Percentiles rank a stretch among this genome's conserved stretches.
Evolutionary conservation across 2,113 vertebrate genomes (phyloP).

Genomic region (Muntiacus reevesi): DNA sequence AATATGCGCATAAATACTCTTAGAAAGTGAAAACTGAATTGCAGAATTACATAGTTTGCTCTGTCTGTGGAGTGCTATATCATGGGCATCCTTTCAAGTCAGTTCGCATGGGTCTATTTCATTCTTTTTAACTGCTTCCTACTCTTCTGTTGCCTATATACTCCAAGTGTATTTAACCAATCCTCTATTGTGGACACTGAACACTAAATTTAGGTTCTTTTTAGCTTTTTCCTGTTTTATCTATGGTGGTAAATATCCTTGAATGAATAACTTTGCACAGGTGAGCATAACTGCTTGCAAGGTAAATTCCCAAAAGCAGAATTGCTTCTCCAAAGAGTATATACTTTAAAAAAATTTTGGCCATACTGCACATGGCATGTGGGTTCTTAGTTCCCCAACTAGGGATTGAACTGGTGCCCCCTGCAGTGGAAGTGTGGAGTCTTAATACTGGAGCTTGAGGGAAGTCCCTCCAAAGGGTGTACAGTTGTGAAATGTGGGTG

Average conservation of each 20-base stretch:
- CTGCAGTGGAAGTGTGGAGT: background rate
- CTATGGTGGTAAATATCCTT: background rate
- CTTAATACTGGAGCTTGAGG: background rate
- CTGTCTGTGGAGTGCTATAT: background rate
- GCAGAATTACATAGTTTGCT: background rate
- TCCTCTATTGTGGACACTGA: background rate
- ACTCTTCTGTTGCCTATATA: background rate
- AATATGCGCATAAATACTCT: background rate
- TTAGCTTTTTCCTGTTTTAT: background rate
- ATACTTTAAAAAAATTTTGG: accelerated
- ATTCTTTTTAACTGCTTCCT: background rate
- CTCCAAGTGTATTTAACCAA: background rate
- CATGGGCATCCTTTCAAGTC: background rate
- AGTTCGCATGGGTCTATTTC: background rate
- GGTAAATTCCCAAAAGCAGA: background rate
- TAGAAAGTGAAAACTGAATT: background rate
- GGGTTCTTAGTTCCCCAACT: background rate
- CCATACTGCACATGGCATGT: background rate
- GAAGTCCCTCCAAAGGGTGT: background rate
- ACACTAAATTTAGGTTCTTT: background rate
- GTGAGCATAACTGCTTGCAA: background rate
- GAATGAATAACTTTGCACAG: background rate
- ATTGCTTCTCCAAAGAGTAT: background rate
- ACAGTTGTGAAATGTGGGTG: background rate
- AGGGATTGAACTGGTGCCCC: background rate